Evolutionary conservation across 2,797 vertebrate genomes (phyloP).

Genomic region (Oreonectes daqikongensis): DNA sequence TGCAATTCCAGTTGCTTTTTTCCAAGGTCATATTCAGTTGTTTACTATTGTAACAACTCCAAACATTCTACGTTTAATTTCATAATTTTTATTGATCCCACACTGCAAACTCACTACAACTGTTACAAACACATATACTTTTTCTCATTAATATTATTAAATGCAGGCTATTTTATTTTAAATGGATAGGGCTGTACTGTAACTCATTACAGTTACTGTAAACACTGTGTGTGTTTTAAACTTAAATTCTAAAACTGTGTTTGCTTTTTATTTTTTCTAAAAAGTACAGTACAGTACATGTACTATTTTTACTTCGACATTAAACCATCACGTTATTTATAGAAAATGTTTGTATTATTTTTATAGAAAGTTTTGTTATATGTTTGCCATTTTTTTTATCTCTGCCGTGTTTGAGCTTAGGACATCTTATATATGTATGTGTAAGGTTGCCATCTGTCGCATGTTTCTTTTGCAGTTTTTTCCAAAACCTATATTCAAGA

Average conservation of each 20-base stretch:
- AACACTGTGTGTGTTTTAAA: not conserved
- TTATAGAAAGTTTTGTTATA: not conserved
- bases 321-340: not conserved
- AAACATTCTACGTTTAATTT: conserved; percentile 1
- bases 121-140: not conserved
- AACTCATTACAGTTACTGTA: not conserved
- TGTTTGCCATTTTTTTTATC: not conserved
- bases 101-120: conserved; percentile 8
- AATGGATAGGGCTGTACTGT: not conserved
- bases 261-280: not conserved
- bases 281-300: not conserved
- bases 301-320: not conserved
- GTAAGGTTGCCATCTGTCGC: conserved; percentile 25
- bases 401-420: not conserved
- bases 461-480: conserved; percentile 25
- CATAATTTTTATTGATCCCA: not conserved
- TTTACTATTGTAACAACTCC: conserved; percentile 12
- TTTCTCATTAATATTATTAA: no score
- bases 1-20: not conserved
- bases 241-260: not conserved
- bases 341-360: not conserved
- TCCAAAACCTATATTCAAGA: conserved; percentile 6
- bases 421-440: conserved; percentile 1
- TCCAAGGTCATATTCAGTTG: not conserved
- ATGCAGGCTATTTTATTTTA: not conserved